phyloP scores from a whole-genome alignment of 2,888 invertebrate genomes.

The Agonopterix subpropinquella region DNA sequence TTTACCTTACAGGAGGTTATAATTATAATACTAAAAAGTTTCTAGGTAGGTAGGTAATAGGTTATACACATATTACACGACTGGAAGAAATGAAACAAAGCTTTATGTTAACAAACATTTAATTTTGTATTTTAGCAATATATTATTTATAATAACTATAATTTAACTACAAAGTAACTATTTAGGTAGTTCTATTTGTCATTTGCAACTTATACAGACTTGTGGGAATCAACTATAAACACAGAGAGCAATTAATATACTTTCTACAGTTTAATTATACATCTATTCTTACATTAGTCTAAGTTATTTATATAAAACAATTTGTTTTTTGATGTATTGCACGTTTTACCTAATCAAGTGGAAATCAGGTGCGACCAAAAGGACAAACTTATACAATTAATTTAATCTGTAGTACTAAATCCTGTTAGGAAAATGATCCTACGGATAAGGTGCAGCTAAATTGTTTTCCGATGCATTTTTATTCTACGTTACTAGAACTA shows the following conservation, averaged over 20 bases:
- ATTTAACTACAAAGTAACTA: slow-evolving; percentile 64
- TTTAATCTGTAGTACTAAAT: background rate
- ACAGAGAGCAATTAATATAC: slow-evolving; percentile 41
- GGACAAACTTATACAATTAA: slow-evolving; percentile 7
- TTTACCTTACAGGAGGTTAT: too few species aligned
- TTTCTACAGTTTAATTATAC: slow-evolving; percentile 16
- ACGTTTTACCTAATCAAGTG: slow-evolving; percentile 40
- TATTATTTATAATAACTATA: slow-evolving; percentile 72
- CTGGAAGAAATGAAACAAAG: slow-evolving; percentile 24
- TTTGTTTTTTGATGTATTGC: slow-evolving; percentile 61
- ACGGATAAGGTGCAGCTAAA: slow-evolving; percentile 24
- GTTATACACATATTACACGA: too few species aligned
- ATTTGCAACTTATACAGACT: slow-evolving; percentile 21
- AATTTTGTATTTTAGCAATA: slow-evolving; percentile 72
- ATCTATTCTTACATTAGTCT: slow-evolving; percentile 30
- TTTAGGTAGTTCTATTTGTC: slow-evolving; percentile 44
- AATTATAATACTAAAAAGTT: too few species aligned
- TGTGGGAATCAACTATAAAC: slow-evolving; percentile 38
- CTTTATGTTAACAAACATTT: slow-evolving; percentile 71
- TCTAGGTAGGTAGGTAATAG: too few species aligned
- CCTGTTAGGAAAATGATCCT: slow-evolving; percentile 3
- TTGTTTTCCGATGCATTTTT: slow-evolving; percentile 18
- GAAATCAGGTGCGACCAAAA: slow-evolving; percentile 21
- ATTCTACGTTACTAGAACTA: slow-evolving; percentile 30
- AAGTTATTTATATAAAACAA: slow-evolving; percentile 47